Conservation (phyloP, 2,888 invertebrate species). For the Nymphalis urticae region DNA sequence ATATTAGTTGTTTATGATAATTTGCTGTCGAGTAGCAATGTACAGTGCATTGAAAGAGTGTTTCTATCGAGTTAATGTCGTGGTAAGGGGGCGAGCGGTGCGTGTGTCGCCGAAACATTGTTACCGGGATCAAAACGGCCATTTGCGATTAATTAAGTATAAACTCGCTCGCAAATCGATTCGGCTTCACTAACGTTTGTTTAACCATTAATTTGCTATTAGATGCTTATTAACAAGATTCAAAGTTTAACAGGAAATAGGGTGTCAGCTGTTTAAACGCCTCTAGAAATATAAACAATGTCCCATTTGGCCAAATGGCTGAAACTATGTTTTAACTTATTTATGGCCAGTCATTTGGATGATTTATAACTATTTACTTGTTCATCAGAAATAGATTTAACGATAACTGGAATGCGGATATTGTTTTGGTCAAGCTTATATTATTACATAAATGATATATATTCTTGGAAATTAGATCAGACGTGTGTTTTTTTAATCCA, state of each 20-base stretch:
- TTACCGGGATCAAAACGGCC: constrained; percentile 2
- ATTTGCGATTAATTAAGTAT: constrained; percentile 21
- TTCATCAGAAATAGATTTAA: too few relatives aligned
- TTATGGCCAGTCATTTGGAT: not conserved
- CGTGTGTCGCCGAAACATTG: not conserved
- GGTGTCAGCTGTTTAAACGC: not conserved
- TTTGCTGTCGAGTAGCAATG: not conserved
- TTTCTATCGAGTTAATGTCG: not conserved
- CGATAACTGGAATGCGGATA: too few relatives aligned
- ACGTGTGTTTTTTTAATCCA: too few relatives aligned
- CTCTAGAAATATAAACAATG: constrained; percentile 2
- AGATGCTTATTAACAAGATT: not conserved
- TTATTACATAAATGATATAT: too few relatives aligned
- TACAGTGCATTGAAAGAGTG: not conserved
- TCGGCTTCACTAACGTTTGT: constrained; percentile 12
- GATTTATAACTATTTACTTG: too few relatives aligned
- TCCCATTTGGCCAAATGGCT: not conserved
- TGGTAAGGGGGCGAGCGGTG: not conserved
- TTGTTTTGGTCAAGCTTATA: too few relatives aligned
- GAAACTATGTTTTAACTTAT: not conserved
- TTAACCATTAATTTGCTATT: not conserved
- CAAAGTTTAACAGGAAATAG: not conserved
- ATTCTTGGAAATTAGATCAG: too few relatives aligned
- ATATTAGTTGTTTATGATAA: too few relatives aligned
- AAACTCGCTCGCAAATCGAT: constrained; percentile 20